Evolutionary conservation across 2,113 vertebrate genomes (phyloP).

Genomic region (Mus spicilegus): DNA sequence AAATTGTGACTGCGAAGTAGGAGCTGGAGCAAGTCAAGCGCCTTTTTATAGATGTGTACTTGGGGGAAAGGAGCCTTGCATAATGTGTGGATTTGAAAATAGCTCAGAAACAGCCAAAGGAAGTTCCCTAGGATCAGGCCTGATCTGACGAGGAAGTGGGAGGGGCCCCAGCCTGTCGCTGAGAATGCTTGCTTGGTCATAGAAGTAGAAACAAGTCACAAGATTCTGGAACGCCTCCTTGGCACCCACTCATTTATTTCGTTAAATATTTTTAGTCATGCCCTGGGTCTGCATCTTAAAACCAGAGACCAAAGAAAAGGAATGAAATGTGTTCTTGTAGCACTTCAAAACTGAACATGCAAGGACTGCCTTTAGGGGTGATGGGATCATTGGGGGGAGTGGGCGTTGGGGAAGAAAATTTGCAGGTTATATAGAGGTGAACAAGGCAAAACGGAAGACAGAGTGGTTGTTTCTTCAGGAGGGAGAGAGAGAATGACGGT

Average conservation of each 20-base stretch:
- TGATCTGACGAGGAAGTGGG: background rate
- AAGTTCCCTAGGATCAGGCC: background rate
- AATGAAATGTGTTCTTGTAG: background rate
- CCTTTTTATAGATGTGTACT: background rate
- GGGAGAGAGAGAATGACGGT: background rate
- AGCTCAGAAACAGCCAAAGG: background rate
- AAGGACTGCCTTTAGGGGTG: background rate
- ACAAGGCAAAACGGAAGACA: background rate
- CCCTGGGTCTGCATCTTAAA: background rate
- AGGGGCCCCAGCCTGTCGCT: background rate
- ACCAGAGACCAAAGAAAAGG: background rate
- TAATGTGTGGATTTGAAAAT: constrained; percentile 3
- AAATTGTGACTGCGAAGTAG: background rate
- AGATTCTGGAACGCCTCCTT: background rate
- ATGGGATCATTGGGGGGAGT: background rate
- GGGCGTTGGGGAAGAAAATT: background rate
- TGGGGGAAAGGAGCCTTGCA: background rate
- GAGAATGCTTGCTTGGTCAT: background rate
- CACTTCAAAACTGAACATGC: background rate
- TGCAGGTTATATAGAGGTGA: background rate
- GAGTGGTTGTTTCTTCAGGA: background rate
- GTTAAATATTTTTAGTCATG: background rate
- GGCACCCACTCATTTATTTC: background rate
- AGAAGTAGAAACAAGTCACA: background rate
- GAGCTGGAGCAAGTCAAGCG: background rate